phyloP scores from a whole-genome alignment of 2,888 invertebrate genomes.

The Drosophila putrida region DNA sequence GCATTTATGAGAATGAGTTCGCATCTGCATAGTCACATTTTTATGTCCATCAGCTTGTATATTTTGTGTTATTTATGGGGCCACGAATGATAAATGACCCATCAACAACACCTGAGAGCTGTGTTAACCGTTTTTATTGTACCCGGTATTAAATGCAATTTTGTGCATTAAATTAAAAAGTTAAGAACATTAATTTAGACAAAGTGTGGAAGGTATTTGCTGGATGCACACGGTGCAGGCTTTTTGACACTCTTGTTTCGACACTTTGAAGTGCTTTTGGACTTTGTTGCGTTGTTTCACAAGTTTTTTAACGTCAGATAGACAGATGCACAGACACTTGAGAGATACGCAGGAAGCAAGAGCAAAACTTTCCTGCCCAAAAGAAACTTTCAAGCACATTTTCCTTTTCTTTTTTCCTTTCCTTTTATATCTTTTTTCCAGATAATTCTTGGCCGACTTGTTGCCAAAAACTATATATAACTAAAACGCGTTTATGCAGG shows the following conservation, averaged over 20 bases:
- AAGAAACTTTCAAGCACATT: slow-evolving; percentile 65
- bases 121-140: slow-evolving; percentile 35
- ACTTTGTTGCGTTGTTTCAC: slow-evolving; percentile 28
- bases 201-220: slow-evolving; percentile 51
- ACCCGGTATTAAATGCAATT: slow-evolving; percentile 58
- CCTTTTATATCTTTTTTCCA: slow-evolving; percentile 15
- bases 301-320: slow-evolving; percentile 35
- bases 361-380: slow-evolving; percentile 40
- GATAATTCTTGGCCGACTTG: slow-evolving; percentile 63
- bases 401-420: slow-evolving; percentile 24
- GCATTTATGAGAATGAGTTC: slow-evolving; percentile 45
- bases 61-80: slow-evolving; percentile 65
- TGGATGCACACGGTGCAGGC: slow-evolving; percentile 46
- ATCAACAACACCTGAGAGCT: slow-evolving; percentile 19
- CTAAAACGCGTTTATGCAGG: slow-evolving; percentile 42
- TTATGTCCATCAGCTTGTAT: slow-evolving; percentile 54
- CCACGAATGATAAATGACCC: slow-evolving; percentile 67
- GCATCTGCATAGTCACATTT: slow-evolving; percentile 50
- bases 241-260: slow-evolving; percentile 80
- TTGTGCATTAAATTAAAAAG: slow-evolving; percentile 70
- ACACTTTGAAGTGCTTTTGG: slow-evolving; percentile 78
- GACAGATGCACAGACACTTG: slow-evolving; percentile 53
- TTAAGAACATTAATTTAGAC: slow-evolving; percentile 59
- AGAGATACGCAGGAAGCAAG: slow-evolving; percentile 40
- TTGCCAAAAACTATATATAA: slow-evolving; percentile 63